Evolutionary conservation across 30 jellyfish, hydroid and myxozoan genomes (phyloP).

Genomic region (Aurelia sp.): DNA sequence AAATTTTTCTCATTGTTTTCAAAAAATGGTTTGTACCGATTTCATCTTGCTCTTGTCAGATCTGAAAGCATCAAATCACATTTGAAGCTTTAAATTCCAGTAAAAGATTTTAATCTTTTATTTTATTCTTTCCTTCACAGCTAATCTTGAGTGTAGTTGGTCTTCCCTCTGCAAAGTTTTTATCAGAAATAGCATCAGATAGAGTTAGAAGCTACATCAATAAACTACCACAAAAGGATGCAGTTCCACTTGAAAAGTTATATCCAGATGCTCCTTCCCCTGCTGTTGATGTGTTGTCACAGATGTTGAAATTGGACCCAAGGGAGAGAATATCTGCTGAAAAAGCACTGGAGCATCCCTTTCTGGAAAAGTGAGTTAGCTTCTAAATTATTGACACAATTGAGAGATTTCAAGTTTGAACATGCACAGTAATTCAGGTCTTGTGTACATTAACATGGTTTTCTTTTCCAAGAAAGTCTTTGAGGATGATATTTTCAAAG

Average conservation of each 20-base stretch:
- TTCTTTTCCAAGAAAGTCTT: too few species aligned
- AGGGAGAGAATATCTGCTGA: constrained; percentile 70
- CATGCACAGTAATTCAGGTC: too few species aligned
- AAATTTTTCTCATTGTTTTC: too few species aligned
- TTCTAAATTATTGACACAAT: background rate
- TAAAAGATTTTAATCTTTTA: background rate
- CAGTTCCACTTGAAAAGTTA: constrained; percentile 78
- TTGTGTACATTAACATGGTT: too few species aligned
- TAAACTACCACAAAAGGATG: constrained; percentile 91
- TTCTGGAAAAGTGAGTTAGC: constrained; percentile 57
- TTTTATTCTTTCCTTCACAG: constrained; percentile 9
- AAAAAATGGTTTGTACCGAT: too few species aligned
- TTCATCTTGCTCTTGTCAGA: too few species aligned
- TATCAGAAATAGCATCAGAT: constrained; percentile 88
- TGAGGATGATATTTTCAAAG: too few species aligned
- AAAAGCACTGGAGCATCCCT: constrained; percentile 78
- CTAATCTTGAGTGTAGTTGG: constrained; percentile 95
- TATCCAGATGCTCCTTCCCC: constrained; percentile 79
- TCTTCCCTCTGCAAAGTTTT: constrained; percentile 86
- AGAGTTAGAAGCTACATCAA: constrained; percentile 87
- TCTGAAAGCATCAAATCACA: too few species aligned
- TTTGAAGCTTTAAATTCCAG: background rate
- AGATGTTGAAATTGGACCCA: constrained; percentile 88
- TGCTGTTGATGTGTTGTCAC: constrained; percentile 66
- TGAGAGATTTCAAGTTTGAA: background rate